Conservation (phyloP, 2,888 invertebrate species). For the Alloscopus bannaensis region DNA sequence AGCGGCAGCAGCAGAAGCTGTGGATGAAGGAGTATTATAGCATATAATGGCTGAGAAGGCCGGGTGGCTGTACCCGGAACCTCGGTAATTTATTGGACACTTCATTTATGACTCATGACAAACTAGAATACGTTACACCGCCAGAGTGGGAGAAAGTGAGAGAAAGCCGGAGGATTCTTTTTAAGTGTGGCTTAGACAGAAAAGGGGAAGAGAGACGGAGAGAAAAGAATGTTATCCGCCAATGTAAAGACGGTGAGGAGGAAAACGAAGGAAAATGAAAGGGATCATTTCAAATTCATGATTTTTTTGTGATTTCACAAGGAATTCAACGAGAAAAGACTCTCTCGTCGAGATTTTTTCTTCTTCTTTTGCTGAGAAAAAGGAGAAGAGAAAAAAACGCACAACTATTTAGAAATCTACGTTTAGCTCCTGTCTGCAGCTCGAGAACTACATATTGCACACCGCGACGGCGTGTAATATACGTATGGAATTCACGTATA, state of each 20-base stretch:
- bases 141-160: conserved; percentile 26
- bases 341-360: conserved; percentile 40
- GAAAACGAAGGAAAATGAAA: conserved; percentile 45
- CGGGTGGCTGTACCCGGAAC: conserved; percentile 46
- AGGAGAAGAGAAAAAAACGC: conserved; percentile 9
- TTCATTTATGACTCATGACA: conserved; percentile 62
- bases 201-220: not conserved
- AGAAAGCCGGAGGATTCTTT: conserved; percentile 20
- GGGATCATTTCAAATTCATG: conserved; percentile 62
- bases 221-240: conserved; percentile 9
- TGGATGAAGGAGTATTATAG: conserved; percentile 49
- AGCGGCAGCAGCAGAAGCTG: conserved; percentile 5
- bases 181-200: not conserved
- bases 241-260: conserved; percentile 31
- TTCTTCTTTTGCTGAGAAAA: too few species aligned
- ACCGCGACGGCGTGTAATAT: too few species aligned
- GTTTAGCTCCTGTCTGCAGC: too few species aligned
- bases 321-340: conserved; percentile 39
- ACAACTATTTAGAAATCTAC: conserved; percentile 50
- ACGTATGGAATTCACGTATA: too few species aligned
- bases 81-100: conserved; percentile 59
- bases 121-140: conserved; percentile 52
- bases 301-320: conserved; percentile 57
- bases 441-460: too few species aligned
- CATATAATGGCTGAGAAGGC: conserved; percentile 21